These are phyloP conservation scores for Crambe crambe DNA, from an alignment of 37 sponge, comb jelly and placozoan genomes.

Conservation along the genomic window DNA sequence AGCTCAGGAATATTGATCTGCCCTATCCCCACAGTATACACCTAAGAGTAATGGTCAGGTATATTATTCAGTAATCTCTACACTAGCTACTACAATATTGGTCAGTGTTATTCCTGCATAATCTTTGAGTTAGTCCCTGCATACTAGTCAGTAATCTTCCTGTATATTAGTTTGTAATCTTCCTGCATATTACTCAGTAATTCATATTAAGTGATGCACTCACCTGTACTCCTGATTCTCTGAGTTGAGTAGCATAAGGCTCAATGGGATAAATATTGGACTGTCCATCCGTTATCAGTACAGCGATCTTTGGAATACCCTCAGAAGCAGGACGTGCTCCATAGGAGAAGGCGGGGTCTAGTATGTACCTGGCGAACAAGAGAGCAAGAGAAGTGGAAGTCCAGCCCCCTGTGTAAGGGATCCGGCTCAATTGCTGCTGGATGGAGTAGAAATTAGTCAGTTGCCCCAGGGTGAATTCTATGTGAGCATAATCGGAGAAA, in stretches of 20 bases:
- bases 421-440: background rate
- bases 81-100: too few species aligned
- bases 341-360: conserved; percentile 14
- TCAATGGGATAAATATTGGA: conserved; percentile 64
- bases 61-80: too few species aligned
- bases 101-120: too few species aligned
- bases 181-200: too few species aligned
- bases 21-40: conserved; percentile 80
- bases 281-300: conserved; percentile 87
- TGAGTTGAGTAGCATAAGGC: conserved; percentile 34
- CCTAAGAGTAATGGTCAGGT: too few species aligned
- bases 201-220: too few species aligned
- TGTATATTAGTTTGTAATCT: too few species aligned
- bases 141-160: too few species aligned
- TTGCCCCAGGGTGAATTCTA: conserved; percentile 49
- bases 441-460: conserved; percentile 17
- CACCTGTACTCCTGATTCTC: conserved; percentile 63
- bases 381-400: conserved; percentile 74
- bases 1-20: conserved; percentile 74
- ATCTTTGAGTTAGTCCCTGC: too few species aligned
- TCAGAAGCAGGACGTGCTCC: conserved; percentile 74
- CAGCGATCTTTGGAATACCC: conserved; percentile 79
- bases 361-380: conserved; percentile 21
- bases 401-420: conserved; percentile 62
- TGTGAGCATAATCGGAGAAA: conserved; percentile 46